Base-by-base conservation (phyloP, 23 tunicate species). In the Styela clava region DNA sequence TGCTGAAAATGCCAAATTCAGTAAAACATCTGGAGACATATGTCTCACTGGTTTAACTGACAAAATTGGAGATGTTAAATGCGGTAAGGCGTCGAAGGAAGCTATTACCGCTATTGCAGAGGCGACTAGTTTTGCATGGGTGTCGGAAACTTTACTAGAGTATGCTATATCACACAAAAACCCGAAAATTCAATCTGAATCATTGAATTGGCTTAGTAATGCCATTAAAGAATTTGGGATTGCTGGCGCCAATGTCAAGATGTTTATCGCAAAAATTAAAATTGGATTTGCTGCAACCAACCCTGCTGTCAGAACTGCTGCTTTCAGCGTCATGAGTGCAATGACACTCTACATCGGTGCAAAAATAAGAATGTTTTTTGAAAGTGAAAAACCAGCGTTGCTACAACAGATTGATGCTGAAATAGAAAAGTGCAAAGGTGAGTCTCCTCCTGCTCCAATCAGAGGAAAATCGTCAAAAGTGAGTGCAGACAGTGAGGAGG, bases 181-280 rank as follows among this genome's bases (percentile, higher is more conserved):
- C 34, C 98, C 98, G 35, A 93, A 93, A 79, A 93, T 88, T 63
- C 98, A 93, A 68, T 80, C 85, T 61, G 98, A 88, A 81, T 76
- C 93, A 2, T 24, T 93, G 5, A 26, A 27, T 22, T 93, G 98
- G 98, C 69, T 93, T 35, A 69, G 89, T 61, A 34, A 64, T n/a
- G 76, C 80, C 32, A 37, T 93, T 19, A 29, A 34, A 3, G 93
- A 88, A 31, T 93, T 93, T 68, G 98, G 98, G 5, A 69, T 93
- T 28, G 62, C 84, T 31, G 90, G 90, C 3, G 65, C 86, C 32
- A 86, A 93, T 37, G 69, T 88, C 23, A 93, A 93, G 64, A 16
- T 84, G 7, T 52, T 87, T 64, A 93, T 93, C 34, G 85, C 77
- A 19, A 84, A 85, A 78, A 34, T 78, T 51, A 93, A 93, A 74